phyloP scores from a whole-genome alignment of 2,888 invertebrate species.

The Agrotis ipsilon region DNA sequence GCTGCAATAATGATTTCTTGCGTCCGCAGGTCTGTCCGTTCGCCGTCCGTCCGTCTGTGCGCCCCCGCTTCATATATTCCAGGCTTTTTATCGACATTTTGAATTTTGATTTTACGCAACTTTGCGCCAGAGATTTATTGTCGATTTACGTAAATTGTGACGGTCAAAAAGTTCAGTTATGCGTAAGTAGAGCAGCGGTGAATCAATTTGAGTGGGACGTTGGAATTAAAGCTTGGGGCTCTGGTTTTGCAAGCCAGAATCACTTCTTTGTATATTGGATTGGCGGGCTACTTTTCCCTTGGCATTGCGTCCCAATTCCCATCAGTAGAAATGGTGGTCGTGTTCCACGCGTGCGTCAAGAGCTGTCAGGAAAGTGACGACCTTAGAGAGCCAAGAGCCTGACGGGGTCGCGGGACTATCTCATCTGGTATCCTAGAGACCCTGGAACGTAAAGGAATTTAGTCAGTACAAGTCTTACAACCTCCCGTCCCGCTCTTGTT shows the following conservation, averaged over 20 bases:
- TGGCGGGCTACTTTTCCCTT: neutral
- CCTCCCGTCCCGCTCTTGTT: too few species aligned
- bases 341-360: too few species aligned
- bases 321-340: too few species aligned
- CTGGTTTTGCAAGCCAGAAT: neutral
- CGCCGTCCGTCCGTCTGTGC: slow-evolving; percentile 64
- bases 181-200: slow-evolving; percentile 51
- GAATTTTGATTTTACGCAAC: slow-evolving; percentile 82
- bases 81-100: slow-evolving; percentile 81
- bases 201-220: slow-evolving; percentile 30
- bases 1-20: slow-evolving; percentile 90
- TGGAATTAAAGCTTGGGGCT: slow-evolving; percentile 12
- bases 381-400: too few species aligned
- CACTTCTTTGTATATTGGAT: neutral
- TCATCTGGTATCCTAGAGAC: too few species aligned
- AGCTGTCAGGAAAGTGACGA: too few species aligned
- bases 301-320: too few species aligned
- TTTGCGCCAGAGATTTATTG: slow-evolving; percentile 79
- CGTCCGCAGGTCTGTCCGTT: slow-evolving; percentile 76
- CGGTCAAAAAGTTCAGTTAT: slow-evolving; percentile 59
- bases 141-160: slow-evolving; percentile 65
- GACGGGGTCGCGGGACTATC: too few species aligned
- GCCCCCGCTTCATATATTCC: slow-evolving; percentile 78
- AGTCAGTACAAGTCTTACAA: too few species aligned
- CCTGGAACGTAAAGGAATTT: too few species aligned